Base-by-base conservation (phyloP, 1,140 invertebrate genomes). In the Fopius arisanus region DNA sequence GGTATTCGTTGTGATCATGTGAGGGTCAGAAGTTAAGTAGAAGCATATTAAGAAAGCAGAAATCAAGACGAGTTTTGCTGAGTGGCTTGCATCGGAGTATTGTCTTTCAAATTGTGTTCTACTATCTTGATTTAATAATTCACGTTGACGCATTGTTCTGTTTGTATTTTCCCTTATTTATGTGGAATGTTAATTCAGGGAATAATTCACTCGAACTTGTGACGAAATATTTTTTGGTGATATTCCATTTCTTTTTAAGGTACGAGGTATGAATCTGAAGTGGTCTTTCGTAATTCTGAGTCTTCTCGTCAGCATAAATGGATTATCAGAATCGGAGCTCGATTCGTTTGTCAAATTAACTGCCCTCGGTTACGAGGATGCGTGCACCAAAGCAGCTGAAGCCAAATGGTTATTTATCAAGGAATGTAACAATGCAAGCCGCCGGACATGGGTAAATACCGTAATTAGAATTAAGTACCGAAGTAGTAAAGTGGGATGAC, bases 311-410 rank as follows among this genome's bases (percentile, higher is more conserved):
- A 78, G 2, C n/a, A 59, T 67, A 9, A 70, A 37, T 37, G 71
- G 48, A 0, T 54, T 77, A 0, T n/a, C 12, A 0, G 54, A 79
- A 3, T 29, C 63, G 12, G 54, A 79, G 10, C 9, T 77, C 28
- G 43, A 70, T 43, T 54, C 77, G 26, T 78, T 78, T 14, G 76
- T 87, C 62, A 76, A 83, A 16, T 51, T 85, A 7, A 80, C 78
- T 14, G 82, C 83, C 43, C 75, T 82, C 23, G 82, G 78, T 0
- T 87, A 87, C 62, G 85, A 86, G 68, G 87, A 88, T 75, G 29
- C 28, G 19, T 88, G 87, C 63, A 43, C 73, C 1, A 72, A 72
- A 9, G 68, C 76, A 6, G 78, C 82, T 12, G 75, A 84, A 54
- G 78, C 80, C 5, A 76, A 85, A 66, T 88, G 87, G 87, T 72